Percentiles rank a stretch among this genome's conserved stretches.
phyloP scores from a whole-genome alignment of 53 echinoderm and acorn worm species.

The Holothuria leucospilota region DNA sequence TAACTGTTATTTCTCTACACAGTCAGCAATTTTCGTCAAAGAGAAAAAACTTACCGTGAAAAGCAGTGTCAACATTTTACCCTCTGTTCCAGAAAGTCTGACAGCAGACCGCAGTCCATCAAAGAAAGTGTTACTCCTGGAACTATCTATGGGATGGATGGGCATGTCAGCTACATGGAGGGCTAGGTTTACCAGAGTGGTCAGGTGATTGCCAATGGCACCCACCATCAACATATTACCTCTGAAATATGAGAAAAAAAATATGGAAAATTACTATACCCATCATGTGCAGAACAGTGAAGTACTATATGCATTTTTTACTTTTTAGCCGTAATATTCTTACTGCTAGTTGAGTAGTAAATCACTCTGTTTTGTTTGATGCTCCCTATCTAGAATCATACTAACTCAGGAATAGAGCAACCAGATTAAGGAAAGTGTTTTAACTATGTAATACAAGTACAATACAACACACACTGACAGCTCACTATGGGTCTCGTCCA shows the following conservation, averaged over 20 bases:
- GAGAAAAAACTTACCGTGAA: conserved; percentile 79
- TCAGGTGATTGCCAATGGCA: conserved; percentile 95
- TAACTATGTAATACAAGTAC: too few species aligned
- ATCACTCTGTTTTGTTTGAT: too few species aligned
- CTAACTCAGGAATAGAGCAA: too few species aligned
- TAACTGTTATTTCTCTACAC: too few species aligned
- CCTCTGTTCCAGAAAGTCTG: conserved; percentile 91
- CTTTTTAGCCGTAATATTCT: too few species aligned
- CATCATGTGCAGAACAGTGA: not conserved
- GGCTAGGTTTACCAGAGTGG: conserved; percentile 89
- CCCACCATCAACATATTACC: conserved; percentile 94
- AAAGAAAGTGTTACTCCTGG: conserved; percentile 91
- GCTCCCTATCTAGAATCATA: too few species aligned
- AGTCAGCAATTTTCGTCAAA: not conserved
- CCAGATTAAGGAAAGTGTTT: too few species aligned
- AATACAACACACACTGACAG: too few species aligned
- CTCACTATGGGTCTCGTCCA: too few species aligned
- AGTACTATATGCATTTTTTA: not conserved
- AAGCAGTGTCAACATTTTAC: conserved; percentile 94
- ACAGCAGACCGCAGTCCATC: conserved; percentile 97
- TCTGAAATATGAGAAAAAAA: conserved; percentile 47
- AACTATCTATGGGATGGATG: conserved; percentile 90
- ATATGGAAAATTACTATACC: not conserved
- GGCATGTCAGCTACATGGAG: conserved; percentile 99
- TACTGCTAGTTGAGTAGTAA: too few species aligned